phyloP scores from a whole-genome alignment of 2,888 invertebrate genomes.

The Amblyjoppa fuscipennis region DNA sequence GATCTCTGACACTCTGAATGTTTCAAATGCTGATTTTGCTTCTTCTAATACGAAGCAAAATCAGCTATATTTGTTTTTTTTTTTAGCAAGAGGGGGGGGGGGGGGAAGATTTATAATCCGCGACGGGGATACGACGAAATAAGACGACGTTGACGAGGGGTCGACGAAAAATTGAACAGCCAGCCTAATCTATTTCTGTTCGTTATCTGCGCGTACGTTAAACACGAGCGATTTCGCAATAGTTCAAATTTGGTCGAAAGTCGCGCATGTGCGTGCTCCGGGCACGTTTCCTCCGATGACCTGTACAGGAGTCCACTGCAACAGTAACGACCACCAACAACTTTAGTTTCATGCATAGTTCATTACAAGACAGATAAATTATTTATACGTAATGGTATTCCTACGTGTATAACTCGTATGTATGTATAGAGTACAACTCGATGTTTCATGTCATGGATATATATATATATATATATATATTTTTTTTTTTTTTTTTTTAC shows the following conservation, averaged over 20 bases:
- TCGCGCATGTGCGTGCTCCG: slow-evolving; percentile 50
- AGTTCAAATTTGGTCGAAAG: slow-evolving; percentile 51
- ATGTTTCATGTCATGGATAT: slow-evolving; percentile 16
- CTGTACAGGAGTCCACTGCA: slow-evolving; percentile 32
- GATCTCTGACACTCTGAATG: too few relatives aligned
- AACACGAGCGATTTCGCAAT: slow-evolving; percentile 54
- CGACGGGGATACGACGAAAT: background rate
- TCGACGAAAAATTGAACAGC: slow-evolving; percentile 28
- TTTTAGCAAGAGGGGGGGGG: too few relatives aligned
- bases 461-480: too few relatives aligned
- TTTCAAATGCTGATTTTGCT: too few relatives aligned
- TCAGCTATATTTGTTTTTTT: too few relatives aligned
- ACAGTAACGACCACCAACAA: slow-evolving; percentile 4
- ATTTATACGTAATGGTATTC: slow-evolving; percentile 1
- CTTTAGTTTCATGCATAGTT: slow-evolving; percentile 27
- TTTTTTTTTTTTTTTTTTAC: slow-evolving; percentile 30
- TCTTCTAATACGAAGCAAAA: too few relatives aligned
- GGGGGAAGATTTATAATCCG: background rate
- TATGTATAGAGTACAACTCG: background rate
- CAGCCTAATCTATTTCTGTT: slow-evolving; percentile 54
- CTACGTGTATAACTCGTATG: slow-evolving; percentile 5
- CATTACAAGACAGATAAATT: slow-evolving; percentile 25
- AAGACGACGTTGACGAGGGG: background rate
- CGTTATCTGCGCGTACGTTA: slow-evolving; percentile 39
- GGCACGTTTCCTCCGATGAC: slow-evolving; percentile 31